Conservation (phyloP, 2,113 vertebrate genomes). For the Athene noctua region DNA sequence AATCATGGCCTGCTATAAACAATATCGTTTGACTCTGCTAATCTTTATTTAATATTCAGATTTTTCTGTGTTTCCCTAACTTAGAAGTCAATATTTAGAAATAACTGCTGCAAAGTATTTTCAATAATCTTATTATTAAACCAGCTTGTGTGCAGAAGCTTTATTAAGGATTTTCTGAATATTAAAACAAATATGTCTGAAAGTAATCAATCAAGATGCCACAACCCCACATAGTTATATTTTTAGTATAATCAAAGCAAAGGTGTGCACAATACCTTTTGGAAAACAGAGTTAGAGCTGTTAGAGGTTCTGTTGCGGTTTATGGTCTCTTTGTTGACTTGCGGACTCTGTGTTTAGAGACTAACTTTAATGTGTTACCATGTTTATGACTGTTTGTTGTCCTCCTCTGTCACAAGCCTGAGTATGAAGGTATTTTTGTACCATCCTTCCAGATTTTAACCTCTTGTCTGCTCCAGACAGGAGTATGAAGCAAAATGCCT, state of each 20-base stretch:
- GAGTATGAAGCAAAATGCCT: neutral
- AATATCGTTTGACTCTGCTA: neutral
- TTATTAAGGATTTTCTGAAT: constrained; percentile 56
- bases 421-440: neutral
- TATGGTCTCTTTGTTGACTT: neutral
- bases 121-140: constrained; percentile 65
- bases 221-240: neutral
- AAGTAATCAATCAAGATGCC: constrained; percentile 65
- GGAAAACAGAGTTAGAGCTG: neutral
- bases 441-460: neutral
- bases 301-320: neutral
- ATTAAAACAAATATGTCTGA: constrained; percentile 61
- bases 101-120: constrained; percentile 58
- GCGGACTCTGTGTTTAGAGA: neutral
- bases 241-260: constrained; percentile 59
- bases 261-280: neutral
- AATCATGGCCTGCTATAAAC: neutral
- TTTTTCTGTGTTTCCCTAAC: neutral
- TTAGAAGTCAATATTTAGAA: constrained; percentile 51
- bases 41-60: neutral
- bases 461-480: neutral
- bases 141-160: constrained; percentile 61
- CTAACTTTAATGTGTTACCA: neutral
- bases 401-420: neutral
- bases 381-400: neutral